Base-by-base conservation (phyloP, 2,888 invertebrate genomes). In the Pollenia amentaria region DNA sequence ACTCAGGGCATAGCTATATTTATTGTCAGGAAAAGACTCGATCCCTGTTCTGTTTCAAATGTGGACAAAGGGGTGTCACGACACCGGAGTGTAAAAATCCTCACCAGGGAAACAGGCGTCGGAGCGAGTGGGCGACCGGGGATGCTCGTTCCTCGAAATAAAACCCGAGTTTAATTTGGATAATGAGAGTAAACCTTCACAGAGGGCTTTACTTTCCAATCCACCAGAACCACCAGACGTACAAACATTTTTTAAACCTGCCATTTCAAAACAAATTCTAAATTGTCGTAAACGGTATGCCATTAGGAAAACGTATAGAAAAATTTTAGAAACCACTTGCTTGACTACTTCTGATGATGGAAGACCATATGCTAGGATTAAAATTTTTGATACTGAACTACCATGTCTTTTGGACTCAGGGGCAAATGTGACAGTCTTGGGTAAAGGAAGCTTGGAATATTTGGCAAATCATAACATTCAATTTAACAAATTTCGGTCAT, bases 81-180 rank as follows among this genome's bases (percentile, higher is more conserved):
- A 48, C 48, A 14, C 48, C 48, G 2, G 48, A 48, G 14, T 48
- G 48, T 14, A 48, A 48, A 14, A 51, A 75, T 9, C 8, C 51
- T 1, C 64, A 64, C 42, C 21, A 9, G 64, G 64, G 21, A 76
- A 76, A 76, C 76, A 40, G 51, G 38, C 48, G 51, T 14, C 16
- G 53, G 29, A 29, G 29, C 29, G 29, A 29, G 29, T 29, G 29
- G 29, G 29, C 29, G 29, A 29, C 29, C 29, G 65, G 76, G 76
- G 64, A 64, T 21, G 16, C 65, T 53, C 64, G 64, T 64, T 76
- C 64, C 12, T 11, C 42, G 18, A 64, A 64, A 9, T 53, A 51
- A 51, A 40, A 9, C 76, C 64, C 64, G 76, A 76, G 62, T 9
- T 51, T 10, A 2, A 16, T 14, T 11, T 10, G 12, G 12, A 44